phyloP scores from a whole-genome alignment of 2,113 vertebrate genomes.

The Serinus canaria region DNA sequence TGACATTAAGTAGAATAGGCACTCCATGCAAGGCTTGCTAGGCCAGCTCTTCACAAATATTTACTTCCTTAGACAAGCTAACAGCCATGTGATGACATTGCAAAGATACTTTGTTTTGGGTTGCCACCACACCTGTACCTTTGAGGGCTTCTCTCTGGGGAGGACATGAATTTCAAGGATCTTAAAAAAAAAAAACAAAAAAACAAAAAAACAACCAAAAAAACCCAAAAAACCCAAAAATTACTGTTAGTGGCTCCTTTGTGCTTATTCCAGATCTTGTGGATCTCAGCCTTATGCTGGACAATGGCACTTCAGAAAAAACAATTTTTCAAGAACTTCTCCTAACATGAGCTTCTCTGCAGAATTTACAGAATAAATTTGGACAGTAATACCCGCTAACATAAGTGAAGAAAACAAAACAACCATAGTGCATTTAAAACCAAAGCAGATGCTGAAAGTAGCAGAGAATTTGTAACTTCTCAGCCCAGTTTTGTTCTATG shows the following conservation, averaged over 20 bases:
- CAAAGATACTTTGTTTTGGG: background rate
- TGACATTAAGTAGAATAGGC: background rate
- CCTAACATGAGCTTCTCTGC: background rate
- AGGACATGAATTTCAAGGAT: background rate
- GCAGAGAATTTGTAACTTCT: background rate
- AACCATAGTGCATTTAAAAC: background rate
- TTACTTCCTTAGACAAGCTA: background rate
- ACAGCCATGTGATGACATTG: background rate
- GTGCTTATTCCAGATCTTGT: background rate
- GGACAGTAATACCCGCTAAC: background rate
- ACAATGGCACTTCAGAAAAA: background rate
- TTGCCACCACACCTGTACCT: background rate
- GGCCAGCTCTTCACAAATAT: background rate
- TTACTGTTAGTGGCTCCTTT: background rate
- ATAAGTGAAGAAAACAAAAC: background rate
- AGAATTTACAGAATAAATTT: background rate
- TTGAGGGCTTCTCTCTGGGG: background rate
- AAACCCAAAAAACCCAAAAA: no score
- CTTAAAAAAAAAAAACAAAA: fast-evolving
- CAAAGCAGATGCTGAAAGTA: background rate
- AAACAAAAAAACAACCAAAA: background rate
- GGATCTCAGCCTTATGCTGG: background rate
- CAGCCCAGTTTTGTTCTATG: background rate
- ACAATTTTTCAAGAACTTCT: background rate
- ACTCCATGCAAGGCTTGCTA: background rate